Evolutionary conservation across 1,140 invertebrate species (phyloP).

Genomic region (Drosophila ercepeae): DNA sequence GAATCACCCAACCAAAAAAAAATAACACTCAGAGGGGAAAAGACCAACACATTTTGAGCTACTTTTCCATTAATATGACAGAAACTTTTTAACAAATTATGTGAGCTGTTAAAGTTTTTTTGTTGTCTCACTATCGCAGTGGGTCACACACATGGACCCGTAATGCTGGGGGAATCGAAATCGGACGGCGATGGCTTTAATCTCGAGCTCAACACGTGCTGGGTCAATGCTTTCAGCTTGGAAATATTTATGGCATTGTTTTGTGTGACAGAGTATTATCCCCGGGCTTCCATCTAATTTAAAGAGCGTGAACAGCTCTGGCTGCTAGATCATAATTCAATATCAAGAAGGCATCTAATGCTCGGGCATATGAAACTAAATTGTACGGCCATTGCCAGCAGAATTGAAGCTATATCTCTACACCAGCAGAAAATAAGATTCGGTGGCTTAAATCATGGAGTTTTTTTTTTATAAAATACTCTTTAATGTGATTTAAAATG

Average conservation of each 20-base stretch:
- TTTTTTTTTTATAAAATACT: too few species aligned
- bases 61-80: conserved; percentile 77
- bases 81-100: conserved; percentile 78
- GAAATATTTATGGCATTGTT: conserved; percentile 60
- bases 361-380: conserved; percentile 73
- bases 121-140: conserved; percentile 12
- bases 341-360: conserved; percentile 71
- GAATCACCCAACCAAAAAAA: conserved; percentile 51
- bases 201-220: conserved; percentile 51
- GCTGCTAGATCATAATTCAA: conserved; percentile 72
- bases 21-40: not conserved
- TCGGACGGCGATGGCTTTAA: conserved; percentile 24
- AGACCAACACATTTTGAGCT: conserved; percentile 48
- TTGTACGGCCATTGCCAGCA: conserved; percentile 57
- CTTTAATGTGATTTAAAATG: too few species aligned
- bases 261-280: conserved; percentile 41
- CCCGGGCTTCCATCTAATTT: conserved; percentile 57
- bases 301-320: conserved; percentile 56
- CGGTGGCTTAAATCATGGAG: too few species aligned
- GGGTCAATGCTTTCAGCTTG: conserved; percentile 52
- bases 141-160: conserved; percentile 41
- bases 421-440: not conserved
- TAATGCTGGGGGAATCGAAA: not conserved
- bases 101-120: conserved; percentile 56
- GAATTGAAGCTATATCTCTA: conserved; percentile 40